Conservation (phyloP, 2,888 invertebrate genomes). For the Epinotia nisella region DNA sequence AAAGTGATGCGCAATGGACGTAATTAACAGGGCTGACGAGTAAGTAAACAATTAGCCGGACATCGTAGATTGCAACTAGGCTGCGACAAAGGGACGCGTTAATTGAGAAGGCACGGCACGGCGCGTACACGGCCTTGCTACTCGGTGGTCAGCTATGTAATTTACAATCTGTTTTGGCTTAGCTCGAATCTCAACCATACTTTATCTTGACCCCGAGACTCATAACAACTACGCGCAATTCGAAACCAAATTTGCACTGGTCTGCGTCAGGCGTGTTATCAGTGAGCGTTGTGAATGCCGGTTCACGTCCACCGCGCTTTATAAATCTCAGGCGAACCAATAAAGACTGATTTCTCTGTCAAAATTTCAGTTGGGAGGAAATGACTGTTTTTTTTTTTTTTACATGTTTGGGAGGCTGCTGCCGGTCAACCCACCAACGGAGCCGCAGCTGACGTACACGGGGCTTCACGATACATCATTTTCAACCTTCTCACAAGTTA, state of each 20-base stretch:
- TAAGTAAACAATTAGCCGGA: conserved; percentile 61
- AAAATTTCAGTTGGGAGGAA: too few relatives aligned
- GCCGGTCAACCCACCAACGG: too few relatives aligned
- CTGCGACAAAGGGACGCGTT: conserved; percentile 64
- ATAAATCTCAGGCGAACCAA: too few relatives aligned
- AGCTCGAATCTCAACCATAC: background rate
- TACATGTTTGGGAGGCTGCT: too few relatives aligned
- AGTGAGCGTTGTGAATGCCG: background rate
- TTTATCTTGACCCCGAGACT: background rate
- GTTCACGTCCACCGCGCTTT: background rate
- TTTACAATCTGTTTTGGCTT: background rate
- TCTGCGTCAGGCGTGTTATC: background rate
- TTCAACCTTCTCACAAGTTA: too few relatives aligned
- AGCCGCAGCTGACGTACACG: too few relatives aligned
- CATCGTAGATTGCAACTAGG: conserved; percentile 58
- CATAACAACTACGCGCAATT: background rate
- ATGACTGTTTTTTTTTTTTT: too few relatives aligned
- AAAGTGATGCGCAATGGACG: conserved; percentile 44
- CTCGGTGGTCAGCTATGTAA: background rate
- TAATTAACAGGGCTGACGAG: conserved; percentile 53
- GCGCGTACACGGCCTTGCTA: conserved; percentile 2
- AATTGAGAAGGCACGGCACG: conserved; percentile 53
- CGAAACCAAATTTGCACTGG: background rate
- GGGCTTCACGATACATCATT: too few relatives aligned
- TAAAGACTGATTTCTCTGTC: too few relatives aligned